Conservation (phyloP, 2,888 invertebrate genomes). For the Hartigia nigra region DNA sequence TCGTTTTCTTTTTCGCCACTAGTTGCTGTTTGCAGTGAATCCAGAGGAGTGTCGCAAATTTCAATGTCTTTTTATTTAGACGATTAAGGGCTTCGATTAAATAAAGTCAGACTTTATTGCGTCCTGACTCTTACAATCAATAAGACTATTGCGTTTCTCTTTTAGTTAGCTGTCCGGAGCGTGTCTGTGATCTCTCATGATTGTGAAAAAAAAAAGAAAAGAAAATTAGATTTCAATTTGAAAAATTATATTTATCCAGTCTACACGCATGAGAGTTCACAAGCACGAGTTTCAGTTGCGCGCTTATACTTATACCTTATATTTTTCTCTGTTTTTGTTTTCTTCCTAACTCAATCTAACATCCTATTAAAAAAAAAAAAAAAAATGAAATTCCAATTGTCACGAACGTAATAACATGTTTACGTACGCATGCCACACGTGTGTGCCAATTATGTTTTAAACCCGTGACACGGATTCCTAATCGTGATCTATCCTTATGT, state of each 20-base stretch:
- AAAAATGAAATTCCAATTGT: neutral
- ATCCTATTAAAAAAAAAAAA: slow-evolving; percentile 6
- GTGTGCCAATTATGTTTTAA: neutral
- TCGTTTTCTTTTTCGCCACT: neutral
- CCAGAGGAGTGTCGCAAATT: slow-evolving; percentile 5
- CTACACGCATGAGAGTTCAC: slow-evolving; percentile 22
- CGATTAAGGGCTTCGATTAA: slow-evolving; percentile 1
- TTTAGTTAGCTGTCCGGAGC: slow-evolving; percentile 38
- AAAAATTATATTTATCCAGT: slow-evolving; percentile 9
- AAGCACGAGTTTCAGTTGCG: slow-evolving; percentile 32
- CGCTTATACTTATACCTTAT: slow-evolving; percentile 60
- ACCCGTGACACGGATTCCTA: neutral
- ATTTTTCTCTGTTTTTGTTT: slow-evolving; percentile 56
- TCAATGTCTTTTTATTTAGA: slow-evolving; percentile 1
- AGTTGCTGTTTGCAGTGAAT: neutral
- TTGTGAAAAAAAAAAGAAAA: slow-evolving; percentile 2
- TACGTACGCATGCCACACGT: neutral
- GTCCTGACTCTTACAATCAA: neutral
- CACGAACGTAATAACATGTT: neutral
- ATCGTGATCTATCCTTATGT: neutral
- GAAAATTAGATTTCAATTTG: neutral
- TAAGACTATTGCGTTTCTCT: slow-evolving; percentile 28
- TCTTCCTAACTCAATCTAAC: slow-evolving; percentile 51
- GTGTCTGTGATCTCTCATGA: slow-evolving; percentile 36
- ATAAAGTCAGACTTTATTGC: neutral